phyloP scores from a whole-genome alignment of 2,888 invertebrate species.

The Habroteleia sp. region DNA sequence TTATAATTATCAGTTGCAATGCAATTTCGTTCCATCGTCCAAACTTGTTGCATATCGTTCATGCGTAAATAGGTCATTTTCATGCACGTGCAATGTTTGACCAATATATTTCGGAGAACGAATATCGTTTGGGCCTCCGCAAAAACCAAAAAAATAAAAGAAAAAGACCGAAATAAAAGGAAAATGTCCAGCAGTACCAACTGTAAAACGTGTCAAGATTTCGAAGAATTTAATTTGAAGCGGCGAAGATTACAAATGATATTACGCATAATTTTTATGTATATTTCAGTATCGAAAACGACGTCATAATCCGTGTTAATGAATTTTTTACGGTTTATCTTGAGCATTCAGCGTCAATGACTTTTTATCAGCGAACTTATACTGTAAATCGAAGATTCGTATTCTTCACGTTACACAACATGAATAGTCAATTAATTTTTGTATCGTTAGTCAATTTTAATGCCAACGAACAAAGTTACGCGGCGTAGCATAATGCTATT shows the following conservation, averaged over 20 bases:
- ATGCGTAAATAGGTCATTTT: constrained; percentile 34
- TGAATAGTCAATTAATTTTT: constrained; percentile 33
- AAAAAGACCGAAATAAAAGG: no score
- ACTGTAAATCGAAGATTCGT: constrained; percentile 25
- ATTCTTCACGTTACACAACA: constrained; percentile 6
- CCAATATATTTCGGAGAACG: constrained; percentile 51
- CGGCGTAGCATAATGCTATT: constrained; percentile 5
- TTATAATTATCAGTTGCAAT: constrained; percentile 69
- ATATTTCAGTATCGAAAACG: constrained; percentile 3
- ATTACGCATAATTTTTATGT: constrained; percentile 16
- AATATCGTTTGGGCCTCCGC: constrained; percentile 31
- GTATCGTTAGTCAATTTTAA: constrained; percentile 19
- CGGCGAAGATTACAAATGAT: constrained; percentile 5
- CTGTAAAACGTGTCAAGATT: no score
- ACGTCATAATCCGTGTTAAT: constrained; percentile 19
- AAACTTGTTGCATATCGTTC: constrained; percentile 43
- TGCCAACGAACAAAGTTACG: constrained; percentile 16
- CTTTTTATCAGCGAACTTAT: constrained; percentile 10
- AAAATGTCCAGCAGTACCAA: no score
- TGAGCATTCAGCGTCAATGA: constrained; percentile 3
- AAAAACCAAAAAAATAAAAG: not conserved
- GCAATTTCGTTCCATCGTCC: constrained; percentile 35
- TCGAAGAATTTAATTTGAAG: constrained; percentile 8
- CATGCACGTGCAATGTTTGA: constrained; percentile 51
- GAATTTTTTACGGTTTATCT: constrained; percentile 22